These are phyloP conservation scores for Actenoides lindsayi DNA, from an alignment of 2,113 vertebrate genomes.

Conservation along the genomic window DNA sequence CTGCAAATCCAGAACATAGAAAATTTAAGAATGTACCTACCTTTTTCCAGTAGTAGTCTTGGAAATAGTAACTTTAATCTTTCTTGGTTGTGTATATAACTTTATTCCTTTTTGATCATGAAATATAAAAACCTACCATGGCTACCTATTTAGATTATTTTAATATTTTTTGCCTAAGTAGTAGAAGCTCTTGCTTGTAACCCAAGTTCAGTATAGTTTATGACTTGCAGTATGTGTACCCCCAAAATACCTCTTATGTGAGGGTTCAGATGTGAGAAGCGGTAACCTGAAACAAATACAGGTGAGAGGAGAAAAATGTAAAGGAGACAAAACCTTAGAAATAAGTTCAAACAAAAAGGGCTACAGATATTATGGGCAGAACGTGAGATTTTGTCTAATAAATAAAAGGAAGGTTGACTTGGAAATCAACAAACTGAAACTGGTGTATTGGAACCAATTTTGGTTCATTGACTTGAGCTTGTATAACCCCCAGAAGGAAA, in stretches of 20 bases:
- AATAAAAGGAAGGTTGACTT: neutral
- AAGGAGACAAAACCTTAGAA: neutral
- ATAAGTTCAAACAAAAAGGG: neutral
- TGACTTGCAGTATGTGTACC: neutral
- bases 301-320: neutral
- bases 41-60: neutral
- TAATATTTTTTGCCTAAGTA: neutral
- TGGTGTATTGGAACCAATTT: slow-evolving; percentile 43
- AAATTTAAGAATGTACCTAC: neutral
- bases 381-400: neutral
- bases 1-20: neutral
- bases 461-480: slow-evolving; percentile 27
- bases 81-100: neutral
- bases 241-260: neutral
- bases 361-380: neutral
- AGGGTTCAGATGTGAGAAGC: neutral
- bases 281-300: neutral
- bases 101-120: neutral
- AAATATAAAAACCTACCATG: neutral
- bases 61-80: neutral
- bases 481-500: neutral
- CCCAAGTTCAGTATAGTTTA: neutral
- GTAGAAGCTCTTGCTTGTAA: neutral
- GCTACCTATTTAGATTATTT: neutral
- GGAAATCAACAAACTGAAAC: slow-evolving; percentile 36